Evolutionary conservation across 2,113 vertebrate species (phyloP), one percentile per base, ranked within the genome.

Genomic region (Taurulus bubalis): DNA sequence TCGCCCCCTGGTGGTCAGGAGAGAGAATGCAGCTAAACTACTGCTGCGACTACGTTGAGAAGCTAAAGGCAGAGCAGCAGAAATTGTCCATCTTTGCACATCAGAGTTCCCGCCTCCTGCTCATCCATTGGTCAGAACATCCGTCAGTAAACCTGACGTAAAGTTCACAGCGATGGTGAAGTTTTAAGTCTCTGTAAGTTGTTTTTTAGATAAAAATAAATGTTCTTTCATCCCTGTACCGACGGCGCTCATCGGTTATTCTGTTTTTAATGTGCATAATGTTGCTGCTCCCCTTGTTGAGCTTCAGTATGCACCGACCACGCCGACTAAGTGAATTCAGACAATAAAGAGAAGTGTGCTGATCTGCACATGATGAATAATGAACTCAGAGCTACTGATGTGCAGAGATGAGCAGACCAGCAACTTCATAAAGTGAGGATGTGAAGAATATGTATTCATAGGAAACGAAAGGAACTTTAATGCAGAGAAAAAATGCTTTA

Each of bases 361-460:
- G 72, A 53, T 76, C 56, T 36, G 75, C 22, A 62, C 55, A 62
- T 45, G 81, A 78, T 55, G n/a, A 78, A 74, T 83, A 55, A 78
- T 78, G 63, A 69, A 83, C 26, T 40, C 75, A 69, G 40, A 51
- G 55, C 79, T 60, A 12, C 8, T 51, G 42, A 40, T 20, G 58
- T 36, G 56, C 59, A 49, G 66, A 71, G 45, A n/a, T 67, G 42
- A 36, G 26, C 30, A 18, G 30, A 32, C 36, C 8, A 24, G 11
- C 3, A 30, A 42, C 62, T 36, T 38, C 28, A 51, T 16, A 3
- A 49, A 22, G 75, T 8, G 15, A 45, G 42, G 42, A 45, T 16
- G 42, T 45, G 42, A 14, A 45, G 4, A 45, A 45, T 16, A 16
- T 45, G 15, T 1, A 45, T 45, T 16, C 42, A 45, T 3, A 45